Evolutionary conservation across 2,113 vertebrate species (phyloP).

Genomic region (Arenaria interpres): DNA sequence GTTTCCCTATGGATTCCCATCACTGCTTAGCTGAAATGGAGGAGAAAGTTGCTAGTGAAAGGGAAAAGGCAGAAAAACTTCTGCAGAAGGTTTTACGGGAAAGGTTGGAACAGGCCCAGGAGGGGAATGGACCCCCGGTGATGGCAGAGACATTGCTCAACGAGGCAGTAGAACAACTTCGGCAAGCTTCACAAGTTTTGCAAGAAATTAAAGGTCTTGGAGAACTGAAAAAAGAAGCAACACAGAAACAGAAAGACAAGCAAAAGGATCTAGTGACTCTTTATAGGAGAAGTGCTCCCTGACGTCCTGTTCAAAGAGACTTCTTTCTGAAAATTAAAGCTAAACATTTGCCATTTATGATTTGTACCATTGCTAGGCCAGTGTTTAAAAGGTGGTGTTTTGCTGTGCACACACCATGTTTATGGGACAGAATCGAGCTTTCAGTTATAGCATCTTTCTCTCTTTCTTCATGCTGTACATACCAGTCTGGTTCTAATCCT

Average conservation of each 20-base stretch:
- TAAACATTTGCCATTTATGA: slow-evolving; percentile 33
- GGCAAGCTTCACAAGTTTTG: slow-evolving; percentile 86
- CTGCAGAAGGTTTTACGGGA: slow-evolving; percentile 72
- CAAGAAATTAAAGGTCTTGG: slow-evolving; percentile 84
- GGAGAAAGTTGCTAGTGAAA: slow-evolving; percentile 81
- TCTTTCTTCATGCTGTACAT: slow-evolving; percentile 29
- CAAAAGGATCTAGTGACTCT: slow-evolving; percentile 84
- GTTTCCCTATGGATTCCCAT: neutral
- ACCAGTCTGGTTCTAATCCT: slow-evolving; percentile 23
- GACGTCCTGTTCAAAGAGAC: neutral
- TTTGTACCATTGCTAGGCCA: slow-evolving; percentile 31
- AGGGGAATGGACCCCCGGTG: slow-evolving; percentile 35
- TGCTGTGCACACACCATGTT: slow-evolving; percentile 16
- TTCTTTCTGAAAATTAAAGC: neutral
- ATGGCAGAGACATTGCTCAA: slow-evolving; percentile 80
- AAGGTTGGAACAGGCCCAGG: slow-evolving; percentile 44
- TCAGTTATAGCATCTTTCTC: slow-evolving; percentile 29
- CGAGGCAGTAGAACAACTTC: slow-evolving; percentile 88
- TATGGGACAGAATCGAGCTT: slow-evolving; percentile 16
- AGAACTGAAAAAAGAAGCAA: slow-evolving; percentile 69
- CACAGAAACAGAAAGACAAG: slow-evolving; percentile 67
- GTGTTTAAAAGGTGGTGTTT: slow-evolving; percentile 20
- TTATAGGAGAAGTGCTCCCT: slow-evolving; percentile 81
- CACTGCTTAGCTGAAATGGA: slow-evolving; percentile 78
- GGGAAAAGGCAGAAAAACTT: slow-evolving; percentile 83